Conservation (phyloP, 2,797 vertebrate genomes). For the Smutsia temminckii region DNA sequence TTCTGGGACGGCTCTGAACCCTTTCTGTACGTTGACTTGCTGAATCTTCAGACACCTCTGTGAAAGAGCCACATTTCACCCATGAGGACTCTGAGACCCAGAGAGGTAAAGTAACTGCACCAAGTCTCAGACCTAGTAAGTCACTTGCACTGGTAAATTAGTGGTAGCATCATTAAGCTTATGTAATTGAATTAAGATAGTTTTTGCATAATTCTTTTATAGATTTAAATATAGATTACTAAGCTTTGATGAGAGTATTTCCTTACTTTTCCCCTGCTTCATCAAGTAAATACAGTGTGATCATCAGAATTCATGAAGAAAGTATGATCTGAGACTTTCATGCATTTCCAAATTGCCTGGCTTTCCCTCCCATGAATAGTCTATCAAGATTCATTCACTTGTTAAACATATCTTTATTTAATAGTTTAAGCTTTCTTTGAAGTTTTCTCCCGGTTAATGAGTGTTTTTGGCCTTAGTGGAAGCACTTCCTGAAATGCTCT, state of each 20-base stretch:
- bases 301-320: conserved; percentile 27
- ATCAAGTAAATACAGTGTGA: background rate
- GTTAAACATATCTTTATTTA: conserved; percentile 41
- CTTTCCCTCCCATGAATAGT: background rate
- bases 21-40: background rate
- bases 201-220: background rate
- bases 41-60: background rate
- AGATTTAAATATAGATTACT: background rate
- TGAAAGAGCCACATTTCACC: background rate
- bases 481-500: background rate
- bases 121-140: background rate
- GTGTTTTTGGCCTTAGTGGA: background rate
- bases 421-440: background rate
- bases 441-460: background rate
- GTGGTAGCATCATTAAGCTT: background rate
- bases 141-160: background rate
- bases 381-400: conserved; percentile 21
- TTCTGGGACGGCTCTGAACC: background rate
- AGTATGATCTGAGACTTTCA: conserved; percentile 39
- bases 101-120: background rate
- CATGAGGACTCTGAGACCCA: background rate
- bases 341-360: conserved; percentile 20
- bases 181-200: background rate
- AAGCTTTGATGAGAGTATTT: background rate
- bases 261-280: background rate